Conservation (phyloP, 2,113 vertebrate genomes). For the Micronycteris hirsuta region DNA sequence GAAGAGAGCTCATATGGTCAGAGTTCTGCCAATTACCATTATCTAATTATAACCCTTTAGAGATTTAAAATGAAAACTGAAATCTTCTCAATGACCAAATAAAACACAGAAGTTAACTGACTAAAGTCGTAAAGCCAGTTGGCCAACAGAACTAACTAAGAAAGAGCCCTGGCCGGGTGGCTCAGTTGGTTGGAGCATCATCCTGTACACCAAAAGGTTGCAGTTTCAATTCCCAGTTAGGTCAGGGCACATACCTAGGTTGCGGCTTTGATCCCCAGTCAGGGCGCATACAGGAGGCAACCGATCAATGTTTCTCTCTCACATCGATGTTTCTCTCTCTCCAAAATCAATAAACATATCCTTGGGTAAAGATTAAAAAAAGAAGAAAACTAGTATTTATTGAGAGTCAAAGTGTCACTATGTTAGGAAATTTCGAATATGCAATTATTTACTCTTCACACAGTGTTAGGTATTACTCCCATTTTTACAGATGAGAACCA, state of each 20-base stretch:
- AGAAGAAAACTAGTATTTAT: neutral
- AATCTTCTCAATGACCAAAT: conserved; percentile 2
- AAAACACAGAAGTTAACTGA: neutral
- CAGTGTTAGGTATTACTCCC: neutral
- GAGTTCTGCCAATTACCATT: neutral
- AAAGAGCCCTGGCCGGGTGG: neutral
- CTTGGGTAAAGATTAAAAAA: neutral
- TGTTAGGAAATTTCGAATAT: neutral
- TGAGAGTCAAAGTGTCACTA: neutral
- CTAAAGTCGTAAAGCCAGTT: neutral
- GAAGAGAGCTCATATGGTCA: neutral
- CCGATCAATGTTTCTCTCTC: too few species aligned
- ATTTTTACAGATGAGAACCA: neutral
- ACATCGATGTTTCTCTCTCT: too few species aligned
- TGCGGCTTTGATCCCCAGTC: too few species aligned
- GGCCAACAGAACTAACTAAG: neutral
- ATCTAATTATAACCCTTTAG: neutral
- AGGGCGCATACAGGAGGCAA: too few species aligned
- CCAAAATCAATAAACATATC: too few species aligned
- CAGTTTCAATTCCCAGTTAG: too few species aligned
- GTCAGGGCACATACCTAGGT: too few species aligned
- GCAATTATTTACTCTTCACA: neutral
- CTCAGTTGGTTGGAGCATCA: too few species aligned
- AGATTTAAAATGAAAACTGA: conserved; percentile 28
- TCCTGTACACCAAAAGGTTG: too few species aligned